Conservation (phyloP, 2,113 vertebrate genomes). For the Pipra filicauda region DNA sequence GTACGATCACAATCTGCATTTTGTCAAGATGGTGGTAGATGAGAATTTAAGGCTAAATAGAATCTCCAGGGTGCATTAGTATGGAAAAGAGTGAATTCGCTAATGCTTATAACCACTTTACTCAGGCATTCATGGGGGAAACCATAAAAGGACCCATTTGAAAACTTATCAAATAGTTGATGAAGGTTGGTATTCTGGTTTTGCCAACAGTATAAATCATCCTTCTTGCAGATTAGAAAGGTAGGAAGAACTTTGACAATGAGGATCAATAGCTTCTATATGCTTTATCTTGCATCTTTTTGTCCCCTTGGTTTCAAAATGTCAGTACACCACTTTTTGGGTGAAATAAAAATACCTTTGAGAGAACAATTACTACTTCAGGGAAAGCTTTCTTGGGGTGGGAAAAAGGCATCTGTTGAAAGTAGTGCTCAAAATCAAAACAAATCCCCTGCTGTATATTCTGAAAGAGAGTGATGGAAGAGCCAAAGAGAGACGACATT, state of each 20-base stretch:
- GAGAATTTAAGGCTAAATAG: not conserved
- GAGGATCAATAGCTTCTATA: not conserved
- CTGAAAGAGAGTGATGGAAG: not conserved
- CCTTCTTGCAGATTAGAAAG: not conserved
- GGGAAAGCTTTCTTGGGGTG: not conserved
- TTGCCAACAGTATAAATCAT: not conserved
- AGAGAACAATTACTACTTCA: not conserved
- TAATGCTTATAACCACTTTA: not conserved
- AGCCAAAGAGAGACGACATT: not conserved
- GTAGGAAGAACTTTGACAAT: not conserved
- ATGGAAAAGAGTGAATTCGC: not conserved
- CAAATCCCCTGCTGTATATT: not conserved
- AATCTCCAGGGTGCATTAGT: not conserved
- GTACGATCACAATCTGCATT: not conserved
- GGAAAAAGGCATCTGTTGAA: not conserved
- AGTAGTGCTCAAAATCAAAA: not conserved
- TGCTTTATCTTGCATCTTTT: not conserved
- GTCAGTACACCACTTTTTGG: not conserved
- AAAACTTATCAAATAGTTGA: not conserved
- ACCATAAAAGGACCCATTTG: not conserved
- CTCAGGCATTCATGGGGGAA: not conserved
- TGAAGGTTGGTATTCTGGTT: not conserved
- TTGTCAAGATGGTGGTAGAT: rapidly evolving
- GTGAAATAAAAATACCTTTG: not conserved
- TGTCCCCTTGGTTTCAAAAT: not conserved